Conservation (phyloP, 2,113 vertebrate species). For the Phasianus colchicus region DNA sequence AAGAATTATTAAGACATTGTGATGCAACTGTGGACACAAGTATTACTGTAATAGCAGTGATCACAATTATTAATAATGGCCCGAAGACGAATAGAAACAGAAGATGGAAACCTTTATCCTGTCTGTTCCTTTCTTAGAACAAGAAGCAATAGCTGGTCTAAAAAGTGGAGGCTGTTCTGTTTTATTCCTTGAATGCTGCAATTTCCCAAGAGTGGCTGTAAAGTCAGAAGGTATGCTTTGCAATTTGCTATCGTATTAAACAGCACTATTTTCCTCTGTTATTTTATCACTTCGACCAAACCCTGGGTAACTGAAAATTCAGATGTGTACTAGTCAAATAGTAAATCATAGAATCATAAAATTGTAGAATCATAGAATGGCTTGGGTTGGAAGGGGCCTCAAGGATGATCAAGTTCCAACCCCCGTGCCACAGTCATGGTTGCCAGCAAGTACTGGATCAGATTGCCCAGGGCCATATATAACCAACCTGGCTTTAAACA, state of each 20-base stretch:
- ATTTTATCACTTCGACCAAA: slow-evolving; percentile 21
- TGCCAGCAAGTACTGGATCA: too few relatives aligned
- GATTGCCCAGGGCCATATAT: too few relatives aligned
- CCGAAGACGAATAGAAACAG: background rate
- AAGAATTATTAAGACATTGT: background rate
- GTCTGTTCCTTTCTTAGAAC: background rate
- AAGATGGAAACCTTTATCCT: background rate
- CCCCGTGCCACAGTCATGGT: too few relatives aligned
- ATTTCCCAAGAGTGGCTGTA: background rate
- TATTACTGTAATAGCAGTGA: background rate
- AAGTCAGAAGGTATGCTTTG: background rate
- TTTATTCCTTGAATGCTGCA: background rate
- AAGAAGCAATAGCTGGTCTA: background rate
- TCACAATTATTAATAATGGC: background rate
- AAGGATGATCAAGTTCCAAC: too few relatives aligned
- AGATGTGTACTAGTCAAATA: background rate
- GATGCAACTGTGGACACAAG: background rate
- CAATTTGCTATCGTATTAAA: background rate
- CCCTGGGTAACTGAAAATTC: background rate
- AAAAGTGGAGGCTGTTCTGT: background rate
- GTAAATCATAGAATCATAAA: background rate
- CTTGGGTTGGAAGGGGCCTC: too few relatives aligned
- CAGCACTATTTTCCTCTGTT: background rate
- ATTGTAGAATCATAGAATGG: too few relatives aligned
- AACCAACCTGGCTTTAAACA: too few relatives aligned